Conservation (phyloP, 1,140 invertebrate species). For the Pseudobourletiella spinata region DNA sequence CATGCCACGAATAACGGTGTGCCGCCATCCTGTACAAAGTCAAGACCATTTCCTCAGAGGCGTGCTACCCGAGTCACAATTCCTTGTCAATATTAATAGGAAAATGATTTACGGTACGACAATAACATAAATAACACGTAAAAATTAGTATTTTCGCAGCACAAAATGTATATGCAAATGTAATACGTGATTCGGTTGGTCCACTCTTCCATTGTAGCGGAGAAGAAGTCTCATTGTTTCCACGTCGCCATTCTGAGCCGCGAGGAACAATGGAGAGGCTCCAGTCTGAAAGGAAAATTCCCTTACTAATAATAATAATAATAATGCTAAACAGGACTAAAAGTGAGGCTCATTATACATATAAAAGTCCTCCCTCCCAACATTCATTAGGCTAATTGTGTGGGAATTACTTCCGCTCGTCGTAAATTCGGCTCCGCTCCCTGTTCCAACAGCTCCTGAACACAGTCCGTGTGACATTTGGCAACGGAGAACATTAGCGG, state of each 20-base stretch:
- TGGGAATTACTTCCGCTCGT: slow-evolving; percentile 50
- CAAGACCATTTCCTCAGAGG: neutral
- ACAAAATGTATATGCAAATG: neutral
- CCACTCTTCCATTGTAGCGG: slow-evolving; percentile 63
- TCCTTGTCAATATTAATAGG: no score
- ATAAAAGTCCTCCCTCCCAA: no score
- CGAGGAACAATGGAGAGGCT: slow-evolving; percentile 83
- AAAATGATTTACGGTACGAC: neutral
- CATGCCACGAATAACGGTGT: slow-evolving; percentile 84
- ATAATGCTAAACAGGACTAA: no score
- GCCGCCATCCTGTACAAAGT: slow-evolving; percentile 60
- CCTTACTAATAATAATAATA: no score
- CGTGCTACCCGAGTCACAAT: neutral
- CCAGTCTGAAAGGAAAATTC: slow-evolving; percentile 61
- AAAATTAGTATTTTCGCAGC: neutral
- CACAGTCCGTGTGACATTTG: slow-evolving; percentile 77
- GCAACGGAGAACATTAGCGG: slow-evolving; percentile 81
- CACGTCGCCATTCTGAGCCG: slow-evolving; percentile 76
- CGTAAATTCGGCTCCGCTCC: slow-evolving; percentile 74
- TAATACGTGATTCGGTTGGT: slow-evolving; percentile 59
- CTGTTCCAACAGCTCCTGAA: slow-evolving; percentile 73
- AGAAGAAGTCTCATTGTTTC: slow-evolving; percentile 69
- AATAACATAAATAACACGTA: neutral
- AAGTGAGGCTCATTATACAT: no score
- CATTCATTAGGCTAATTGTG: no score